These are phyloP conservation scores for Budorcas taxicolor DNA, from an alignment of 2,113 vertebrate species.

Conservation along the genomic window DNA sequence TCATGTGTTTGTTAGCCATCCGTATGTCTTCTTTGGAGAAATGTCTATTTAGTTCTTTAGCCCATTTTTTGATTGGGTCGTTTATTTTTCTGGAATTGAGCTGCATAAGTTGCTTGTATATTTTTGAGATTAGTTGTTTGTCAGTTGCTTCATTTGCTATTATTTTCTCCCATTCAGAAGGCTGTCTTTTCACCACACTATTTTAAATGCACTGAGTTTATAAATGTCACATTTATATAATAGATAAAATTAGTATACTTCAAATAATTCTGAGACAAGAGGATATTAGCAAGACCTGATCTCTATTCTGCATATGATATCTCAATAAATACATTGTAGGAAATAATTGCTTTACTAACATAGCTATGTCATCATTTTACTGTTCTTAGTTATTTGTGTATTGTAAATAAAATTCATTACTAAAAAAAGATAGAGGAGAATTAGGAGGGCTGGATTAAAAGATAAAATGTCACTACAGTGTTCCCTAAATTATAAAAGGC, in stretches of 20 bases:
- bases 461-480: background rate
- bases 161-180: too few species aligned
- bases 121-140: too few species aligned
- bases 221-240: background rate
- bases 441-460: background rate
- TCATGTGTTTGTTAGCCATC: too few species aligned
- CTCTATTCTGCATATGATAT: background rate
- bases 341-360: background rate
- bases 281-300: background rate
- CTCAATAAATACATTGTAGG: background rate
- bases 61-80: too few species aligned
- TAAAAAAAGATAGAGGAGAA: background rate
- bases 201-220: background rate
- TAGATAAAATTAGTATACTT: background rate
- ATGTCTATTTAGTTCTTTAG: too few species aligned
- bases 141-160: too few species aligned
- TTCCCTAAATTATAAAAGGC: background rate
- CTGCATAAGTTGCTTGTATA: too few species aligned
- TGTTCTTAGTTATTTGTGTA: background rate
- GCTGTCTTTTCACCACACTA: too few species aligned
- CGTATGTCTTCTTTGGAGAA: too few species aligned
- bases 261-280: background rate
- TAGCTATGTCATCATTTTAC: background rate
- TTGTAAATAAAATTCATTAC: background rate
- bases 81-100: too few species aligned